Base-by-base conservation (phyloP, 2,113 vertebrate genomes). In the Chamaea fasciata region DNA sequence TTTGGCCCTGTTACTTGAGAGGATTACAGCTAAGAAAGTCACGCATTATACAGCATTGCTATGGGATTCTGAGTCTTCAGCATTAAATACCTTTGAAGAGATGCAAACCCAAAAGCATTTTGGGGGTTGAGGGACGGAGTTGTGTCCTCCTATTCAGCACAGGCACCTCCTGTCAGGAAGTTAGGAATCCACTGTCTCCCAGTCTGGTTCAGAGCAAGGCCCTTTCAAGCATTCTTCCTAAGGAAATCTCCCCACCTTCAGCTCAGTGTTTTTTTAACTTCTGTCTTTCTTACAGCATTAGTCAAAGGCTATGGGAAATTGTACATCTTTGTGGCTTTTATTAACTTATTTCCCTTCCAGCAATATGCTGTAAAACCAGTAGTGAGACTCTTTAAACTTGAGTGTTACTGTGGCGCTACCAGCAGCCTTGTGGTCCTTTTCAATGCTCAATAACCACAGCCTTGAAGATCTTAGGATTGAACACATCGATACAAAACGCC, bases 221-320 rank as follows among this genome's bases (percentile, higher is more conserved):
- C n/a, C 30, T 33, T 85, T 73, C 64, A 90, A 84, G 33, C 13
- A 26, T 35, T 75, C 59, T 94, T 92, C 87, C 83, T 80, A 94
- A 94, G 88, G 92, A 96, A 97, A 97, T 88, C 86, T 94, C 94
- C 96, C 44, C 37, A 91, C 41, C 88, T 96, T 95, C 90, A 74
- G 49, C 30, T 55, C 57, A 75, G 47, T 53, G 23, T 10, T 81
- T 88, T 82, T 89, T 53, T 5, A 35, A 49, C 44, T 23, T 23
- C 52, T 93, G 27, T 79, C 76, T 96, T 80, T 79, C 84, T 92
- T 86, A 71, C 44, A 90, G 50, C 30, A 85, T 94, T 94, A 96
- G 93, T 94, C 91, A 96, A 97, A 94, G 49, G 44, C 81, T 75
- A 93, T 95, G 74, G 62, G 74, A 96, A 97, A 82, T 59, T 64